A percentile compares a stretch with the other conserved stretches of the same genome.
Conservation (phyloP, 1,140 invertebrate genomes). For the Gonatopus flavifemur region DNA sequence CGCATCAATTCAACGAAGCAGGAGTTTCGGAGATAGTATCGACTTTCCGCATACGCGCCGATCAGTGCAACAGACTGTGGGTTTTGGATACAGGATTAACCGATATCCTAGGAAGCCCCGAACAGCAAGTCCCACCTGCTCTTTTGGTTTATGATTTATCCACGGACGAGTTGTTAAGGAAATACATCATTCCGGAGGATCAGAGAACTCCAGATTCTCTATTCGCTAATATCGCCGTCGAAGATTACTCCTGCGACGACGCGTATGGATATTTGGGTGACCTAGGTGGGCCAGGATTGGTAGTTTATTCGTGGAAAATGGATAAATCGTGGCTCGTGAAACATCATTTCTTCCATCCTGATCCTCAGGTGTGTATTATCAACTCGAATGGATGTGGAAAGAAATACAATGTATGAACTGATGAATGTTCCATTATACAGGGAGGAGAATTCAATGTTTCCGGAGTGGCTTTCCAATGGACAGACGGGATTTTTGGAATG, state of each 20-base stretch:
- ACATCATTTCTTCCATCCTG: constrained; percentile 71
- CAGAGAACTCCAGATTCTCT: constrained; percentile 71
- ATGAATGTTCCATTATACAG: constrained; percentile 23
- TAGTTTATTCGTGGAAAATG: constrained; percentile 71
- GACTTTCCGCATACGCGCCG: constrained; percentile 71
- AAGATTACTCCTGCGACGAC: constrained; percentile 68
- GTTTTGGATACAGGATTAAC: constrained; percentile 72
- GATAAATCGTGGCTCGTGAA: constrained; percentile 69
- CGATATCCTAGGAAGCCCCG: constrained; percentile 62
- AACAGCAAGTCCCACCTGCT: constrained; percentile 59
- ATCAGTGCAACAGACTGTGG: constrained; percentile 75
- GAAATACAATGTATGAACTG: background rate
- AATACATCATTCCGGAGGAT: constrained; percentile 63
- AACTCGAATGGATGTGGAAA: too few relatives aligned
- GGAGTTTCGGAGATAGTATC: constrained; percentile 70
- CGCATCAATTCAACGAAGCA: constrained; percentile 59
- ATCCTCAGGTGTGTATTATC: constrained; percentile 57
- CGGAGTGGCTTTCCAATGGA: constrained; percentile 73
- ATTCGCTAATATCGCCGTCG: constrained; percentile 75
- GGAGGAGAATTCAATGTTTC: constrained; percentile 71
- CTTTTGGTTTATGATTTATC: constrained; percentile 74
- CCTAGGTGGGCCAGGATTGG: constrained; percentile 64
- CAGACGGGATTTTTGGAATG: constrained; percentile 74
- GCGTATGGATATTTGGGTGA: constrained; percentile 70
- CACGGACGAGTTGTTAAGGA: constrained; percentile 68